These are phyloP conservation scores for Ormyrus labotus DNA, from an alignment of 2,888 invertebrate species.

Conservation along the genomic window DNA sequence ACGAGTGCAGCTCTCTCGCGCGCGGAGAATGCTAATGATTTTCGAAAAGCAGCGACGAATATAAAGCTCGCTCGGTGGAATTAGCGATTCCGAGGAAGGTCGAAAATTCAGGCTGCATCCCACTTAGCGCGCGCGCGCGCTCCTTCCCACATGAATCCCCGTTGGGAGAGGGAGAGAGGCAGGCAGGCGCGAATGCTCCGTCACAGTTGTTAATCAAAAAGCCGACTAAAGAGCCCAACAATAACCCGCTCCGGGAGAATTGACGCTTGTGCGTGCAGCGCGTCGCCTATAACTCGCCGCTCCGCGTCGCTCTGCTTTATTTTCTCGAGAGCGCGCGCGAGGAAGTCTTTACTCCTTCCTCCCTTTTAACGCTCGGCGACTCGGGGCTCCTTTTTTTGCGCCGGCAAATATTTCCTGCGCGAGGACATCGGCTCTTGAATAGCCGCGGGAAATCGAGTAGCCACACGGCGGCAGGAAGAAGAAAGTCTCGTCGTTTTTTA, in stretches of 20 bases:
- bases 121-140: neutral
- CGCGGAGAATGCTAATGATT: no score
- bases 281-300: slow-evolving; percentile 20
- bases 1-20: no score
- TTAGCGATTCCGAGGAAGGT: neutral
- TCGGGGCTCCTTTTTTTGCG: neutral
- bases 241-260: slow-evolving; percentile 24
- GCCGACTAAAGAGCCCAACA: slow-evolving; percentile 17
- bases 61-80: neutral
- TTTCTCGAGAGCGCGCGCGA: neutral
- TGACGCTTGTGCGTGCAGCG: slow-evolving; percentile 21
- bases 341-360: neutral
- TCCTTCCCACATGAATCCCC: neutral
- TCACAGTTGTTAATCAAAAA: neutral
- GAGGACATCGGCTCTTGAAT: neutral
- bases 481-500: no score
- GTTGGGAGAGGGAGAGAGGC: neutral
- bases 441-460: slow-evolving; percentile 37
- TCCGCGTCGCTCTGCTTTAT: neutral
- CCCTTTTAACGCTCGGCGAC: slow-evolving; percentile 1
- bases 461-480: neutral
- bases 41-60: neutral
- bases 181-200: neutral
- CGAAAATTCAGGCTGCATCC: slow-evolving; percentile 21
- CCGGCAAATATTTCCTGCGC: slow-evolving; percentile 44